Evolutionary conservation across 2,888 invertebrate species (phyloP).

Genomic region (Xestoiulus laeticollis): DNA sequence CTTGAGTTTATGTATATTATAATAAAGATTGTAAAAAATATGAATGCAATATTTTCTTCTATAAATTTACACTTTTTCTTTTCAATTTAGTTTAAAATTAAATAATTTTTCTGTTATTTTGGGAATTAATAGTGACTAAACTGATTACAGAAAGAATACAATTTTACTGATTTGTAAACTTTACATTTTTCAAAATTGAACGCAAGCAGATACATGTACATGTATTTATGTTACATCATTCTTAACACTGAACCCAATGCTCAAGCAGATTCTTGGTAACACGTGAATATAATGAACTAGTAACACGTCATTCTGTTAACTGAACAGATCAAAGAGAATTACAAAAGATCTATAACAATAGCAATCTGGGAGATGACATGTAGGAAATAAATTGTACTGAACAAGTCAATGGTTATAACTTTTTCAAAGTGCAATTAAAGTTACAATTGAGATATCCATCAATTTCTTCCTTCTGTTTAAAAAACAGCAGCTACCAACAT

Average conservation of each 20-base stretch:
- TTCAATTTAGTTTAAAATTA: no score
- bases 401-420: no score
- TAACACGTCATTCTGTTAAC: not conserved
- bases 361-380: not conserved
- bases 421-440: no score
- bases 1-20: no score
- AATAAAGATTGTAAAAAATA: no score
- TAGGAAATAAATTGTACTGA: no score
- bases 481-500: no score
- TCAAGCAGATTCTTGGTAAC: not conserved
- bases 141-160: not conserved
- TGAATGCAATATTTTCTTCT: no score
- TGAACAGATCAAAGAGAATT: not conserved
- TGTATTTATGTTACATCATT: not conserved
- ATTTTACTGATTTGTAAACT: not conserved
- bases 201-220: no score
- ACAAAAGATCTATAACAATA: not conserved
- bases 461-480: no score
- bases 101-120: not conserved
- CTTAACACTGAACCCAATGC: not conserved
- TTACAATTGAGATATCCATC: no score
- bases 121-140: not conserved
- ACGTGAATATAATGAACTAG: not conserved
- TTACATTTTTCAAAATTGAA: not conserved
- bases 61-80: not conserved